Conservation (phyloP, 2,888 invertebrate species). For the Leptinotarsa juncta region DNA sequence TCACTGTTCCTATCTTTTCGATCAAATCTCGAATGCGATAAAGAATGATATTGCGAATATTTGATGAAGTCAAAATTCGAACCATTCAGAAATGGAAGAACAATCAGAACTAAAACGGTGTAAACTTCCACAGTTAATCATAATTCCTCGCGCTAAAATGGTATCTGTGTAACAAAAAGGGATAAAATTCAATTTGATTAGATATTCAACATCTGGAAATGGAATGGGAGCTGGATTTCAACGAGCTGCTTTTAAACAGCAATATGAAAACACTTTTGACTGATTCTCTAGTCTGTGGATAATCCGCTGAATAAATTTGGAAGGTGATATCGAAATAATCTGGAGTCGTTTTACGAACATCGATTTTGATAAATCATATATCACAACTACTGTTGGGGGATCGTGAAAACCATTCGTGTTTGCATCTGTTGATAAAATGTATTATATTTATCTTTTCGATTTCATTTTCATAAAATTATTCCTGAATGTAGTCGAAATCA, state of each 20-base stretch:
- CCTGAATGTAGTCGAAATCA: no score
- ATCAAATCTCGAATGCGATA: neutral
- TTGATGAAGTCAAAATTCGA: neutral
- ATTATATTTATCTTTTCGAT: no score
- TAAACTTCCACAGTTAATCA: neutral
- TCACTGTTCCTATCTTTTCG: neutral
- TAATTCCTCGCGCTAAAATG: neutral
- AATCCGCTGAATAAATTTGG: no score
- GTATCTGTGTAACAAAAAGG: conserved; percentile 1
- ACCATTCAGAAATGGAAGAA: neutral
- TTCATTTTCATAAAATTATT: no score
- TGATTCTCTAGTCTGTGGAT: no score
- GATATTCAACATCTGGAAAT: neutral
- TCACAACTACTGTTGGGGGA: no score
- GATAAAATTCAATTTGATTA: neutral
- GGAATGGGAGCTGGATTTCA: neutral
- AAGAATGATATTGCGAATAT: neutral
- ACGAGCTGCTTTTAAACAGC: neutral
- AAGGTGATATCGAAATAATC: no score
- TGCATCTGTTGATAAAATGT: no score
- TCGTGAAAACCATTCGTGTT: no score
- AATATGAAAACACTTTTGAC: no score
- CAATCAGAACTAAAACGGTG: neutral
- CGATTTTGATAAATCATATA: no score
- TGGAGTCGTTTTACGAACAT: no score